Base-by-base conservation (phyloP, 2,797 vertebrate species). In the Serranus cabrilla region DNA sequence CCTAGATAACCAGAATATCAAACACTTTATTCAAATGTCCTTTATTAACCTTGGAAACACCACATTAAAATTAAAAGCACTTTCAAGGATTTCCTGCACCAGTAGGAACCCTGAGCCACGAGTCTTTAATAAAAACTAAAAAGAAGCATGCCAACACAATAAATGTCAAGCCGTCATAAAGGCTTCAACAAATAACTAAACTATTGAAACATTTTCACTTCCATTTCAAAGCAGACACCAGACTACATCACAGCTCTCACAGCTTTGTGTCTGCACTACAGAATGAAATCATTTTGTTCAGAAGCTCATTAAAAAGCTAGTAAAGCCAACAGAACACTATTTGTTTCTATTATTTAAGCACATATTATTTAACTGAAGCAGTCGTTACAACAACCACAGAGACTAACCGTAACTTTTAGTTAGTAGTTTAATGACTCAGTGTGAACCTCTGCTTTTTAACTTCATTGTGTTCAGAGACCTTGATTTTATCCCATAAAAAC, bases 391-490 rank as follows among this genome's bases (percentile, higher is more conserved):
- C 34, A 43, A 84, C 77, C 69, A 69, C 74, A 81, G 45, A 66
- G 59, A 63, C 54, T 13, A 63, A 72, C 59, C 55, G 67, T 34
- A 76, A 78, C 62, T 81, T 83, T 67, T 2, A 42, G 64, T 73
- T 52, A n/a, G 59, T 14, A 69, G 69, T 74, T 80, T 66, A 81
- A 72, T 71, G 49, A 85, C 77, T 56, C 54, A 16, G 12, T 77
- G 16, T 54, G 79, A 77, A 75, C 45, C 46, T 76, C 67, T 76
- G 54, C 64, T 78, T 82, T 83, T 82, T 70, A 65, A 74, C 54
- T 49, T 42, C 40, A 62, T 16, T 65, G 40, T 63, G 25, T 75
- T 77, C 46, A 72, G 34, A 81, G 39, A 70, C 37, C 27, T 67
- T 52, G 21, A 61, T 64, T 80, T 69, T 39, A 61, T 58, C 66